Conservation (phyloP, 2,888 invertebrate species). For the Smittia sp. region DNA sequence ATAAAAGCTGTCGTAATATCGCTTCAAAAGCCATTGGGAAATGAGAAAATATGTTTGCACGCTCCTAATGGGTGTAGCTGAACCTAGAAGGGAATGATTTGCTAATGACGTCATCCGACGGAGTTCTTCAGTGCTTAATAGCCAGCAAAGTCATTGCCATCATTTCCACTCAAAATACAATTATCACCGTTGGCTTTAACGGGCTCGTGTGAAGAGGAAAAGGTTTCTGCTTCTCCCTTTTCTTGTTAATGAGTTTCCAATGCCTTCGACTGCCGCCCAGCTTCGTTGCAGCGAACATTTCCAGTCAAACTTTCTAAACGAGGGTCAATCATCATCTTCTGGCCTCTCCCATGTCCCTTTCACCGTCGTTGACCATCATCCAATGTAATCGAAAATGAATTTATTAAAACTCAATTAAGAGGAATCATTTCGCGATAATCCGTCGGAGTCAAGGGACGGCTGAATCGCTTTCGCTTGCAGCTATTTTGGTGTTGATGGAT, state of each 20-base stretch:
- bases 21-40: conserved; percentile 3
- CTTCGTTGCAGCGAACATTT: neutral
- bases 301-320: neutral
- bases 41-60: conserved; percentile 19
- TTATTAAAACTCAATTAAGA: conserved; percentile 25
- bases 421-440: conserved; percentile 29
- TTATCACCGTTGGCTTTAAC: conserved; percentile 13
- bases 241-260: conserved; percentile 26
- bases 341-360: neutral
- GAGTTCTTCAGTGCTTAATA: no score
- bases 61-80: neutral
- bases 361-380: neutral
- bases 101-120: neutral
- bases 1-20: conserved; percentile 23
- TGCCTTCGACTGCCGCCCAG: neutral
- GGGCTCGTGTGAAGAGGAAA: neutral
- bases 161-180: conserved; percentile 1
- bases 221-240: conserved; percentile 9
- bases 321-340: neutral
- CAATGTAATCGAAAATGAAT: conserved; percentile 18
- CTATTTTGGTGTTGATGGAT: conserved; percentile 17
- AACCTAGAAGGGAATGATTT: neutral
- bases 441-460: neutral
- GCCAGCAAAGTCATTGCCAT: neutral
- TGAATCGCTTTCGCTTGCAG: neutral